These are phyloP conservation scores for Acipenser oxyrinchus DNA, from an alignment of 2,797 vertebrate genomes.

Conservation along the genomic window DNA sequence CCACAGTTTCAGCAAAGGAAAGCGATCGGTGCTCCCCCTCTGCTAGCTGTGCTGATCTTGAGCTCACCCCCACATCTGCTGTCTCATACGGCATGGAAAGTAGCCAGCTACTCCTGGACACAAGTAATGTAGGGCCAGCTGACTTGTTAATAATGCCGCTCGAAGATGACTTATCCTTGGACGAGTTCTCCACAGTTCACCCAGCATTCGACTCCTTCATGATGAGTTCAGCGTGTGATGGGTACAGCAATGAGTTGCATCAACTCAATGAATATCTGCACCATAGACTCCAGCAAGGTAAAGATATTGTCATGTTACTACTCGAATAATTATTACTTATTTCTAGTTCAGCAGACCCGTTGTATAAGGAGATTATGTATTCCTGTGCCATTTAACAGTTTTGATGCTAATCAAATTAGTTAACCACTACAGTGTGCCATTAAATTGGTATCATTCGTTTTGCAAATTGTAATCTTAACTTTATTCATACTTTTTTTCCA, in stretches of 20 bases:
- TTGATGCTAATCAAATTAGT: no score
- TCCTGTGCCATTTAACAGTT: no score
- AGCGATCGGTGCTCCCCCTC: not conserved
- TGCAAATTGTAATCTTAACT: not conserved
- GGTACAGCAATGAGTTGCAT: constrained; percentile 52
- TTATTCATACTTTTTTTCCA: constrained; percentile 30
- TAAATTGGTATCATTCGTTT: no score
- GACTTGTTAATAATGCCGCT: constrained; percentile 9
- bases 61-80: constrained; percentile 1
- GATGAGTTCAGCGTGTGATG: constrained; percentile 31
- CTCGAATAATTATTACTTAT: not conserved
- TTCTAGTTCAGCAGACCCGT: no score
- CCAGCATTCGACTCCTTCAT: constrained; percentile 29
- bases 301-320: not conserved
- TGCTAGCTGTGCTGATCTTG: constrained; percentile 7
- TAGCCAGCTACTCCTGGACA: constrained; percentile 13
- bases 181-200: constrained; percentile 22
- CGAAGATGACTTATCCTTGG: constrained; percentile 20
- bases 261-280: constrained; percentile 50
- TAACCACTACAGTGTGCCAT: no score
- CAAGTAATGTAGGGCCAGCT: not conserved
- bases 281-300: constrained; percentile 49
- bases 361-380: not conserved
- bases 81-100: constrained; percentile 1
- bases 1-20: constrained; percentile 23